Conservation (phyloP, 2,888 invertebrate genomes). For the Tetrapedia diversipes region DNA sequence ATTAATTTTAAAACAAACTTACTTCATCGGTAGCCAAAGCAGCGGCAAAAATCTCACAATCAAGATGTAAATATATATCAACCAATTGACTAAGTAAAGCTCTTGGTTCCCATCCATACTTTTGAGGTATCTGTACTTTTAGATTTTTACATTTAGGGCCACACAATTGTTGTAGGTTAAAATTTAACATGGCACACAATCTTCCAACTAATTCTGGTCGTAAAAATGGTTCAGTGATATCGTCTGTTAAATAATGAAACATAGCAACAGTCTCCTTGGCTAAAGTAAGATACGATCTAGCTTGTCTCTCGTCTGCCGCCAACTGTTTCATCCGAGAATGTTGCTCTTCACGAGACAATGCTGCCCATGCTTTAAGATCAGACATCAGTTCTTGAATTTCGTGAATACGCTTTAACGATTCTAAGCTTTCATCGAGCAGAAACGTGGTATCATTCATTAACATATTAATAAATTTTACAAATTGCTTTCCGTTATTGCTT, state of each 20-base stretch:
- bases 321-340: constrained; percentile 91
- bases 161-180: constrained; percentile 97
- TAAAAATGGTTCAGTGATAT: constrained; percentile 97
- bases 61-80: constrained; percentile 98
- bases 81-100: constrained; percentile 95
- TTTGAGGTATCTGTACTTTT: constrained; percentile 95
- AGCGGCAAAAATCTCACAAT: constrained; percentile 94
- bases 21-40: constrained; percentile 98
- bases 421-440: constrained; percentile 96
- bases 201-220: constrained; percentile 96
- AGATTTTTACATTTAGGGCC: constrained; percentile 97
- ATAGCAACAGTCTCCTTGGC: constrained; percentile 98
- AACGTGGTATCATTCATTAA: constrained; percentile 99
- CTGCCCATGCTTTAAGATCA: constrained; percentile 87
- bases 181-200: constrained; percentile 98
- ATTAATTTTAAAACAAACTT: constrained; percentile 62
- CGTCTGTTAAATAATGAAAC: constrained; percentile 97
- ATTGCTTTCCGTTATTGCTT: constrained; percentile 95
- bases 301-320: constrained; percentile 93
- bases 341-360: constrained; percentile 87
- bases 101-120: constrained; percentile 99
- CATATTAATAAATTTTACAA: constrained; percentile 98
- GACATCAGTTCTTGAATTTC: constrained; percentile 94
- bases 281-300: constrained; percentile 94
- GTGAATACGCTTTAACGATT: constrained; percentile 94